Conservation (phyloP, 2,113 vertebrate genomes). For the Sinocyclocheilus anophthalmus region DNA sequence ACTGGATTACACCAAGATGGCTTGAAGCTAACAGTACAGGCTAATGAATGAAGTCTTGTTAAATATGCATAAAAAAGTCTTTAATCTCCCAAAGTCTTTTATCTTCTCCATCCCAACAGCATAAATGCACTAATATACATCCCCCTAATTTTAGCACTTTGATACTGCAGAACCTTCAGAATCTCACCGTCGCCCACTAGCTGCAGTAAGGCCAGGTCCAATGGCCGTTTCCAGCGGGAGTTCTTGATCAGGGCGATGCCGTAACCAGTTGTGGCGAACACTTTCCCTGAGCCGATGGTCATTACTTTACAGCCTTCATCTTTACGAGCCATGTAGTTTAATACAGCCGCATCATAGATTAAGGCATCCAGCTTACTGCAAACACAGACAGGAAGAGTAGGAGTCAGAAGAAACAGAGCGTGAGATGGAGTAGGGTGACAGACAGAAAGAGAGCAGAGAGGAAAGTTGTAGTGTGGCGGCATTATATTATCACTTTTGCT, state of each 20-base stretch:
- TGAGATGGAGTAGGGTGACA: constrained; percentile 6
- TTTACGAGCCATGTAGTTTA: constrained; percentile 95
- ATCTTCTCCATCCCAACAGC: constrained; percentile 47
- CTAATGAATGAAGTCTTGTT: constrained; percentile 28
- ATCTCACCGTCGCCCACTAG: constrained; percentile 85
- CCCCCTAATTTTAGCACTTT: neutral
- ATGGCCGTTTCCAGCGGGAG: no score
- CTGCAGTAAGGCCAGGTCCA: no score
- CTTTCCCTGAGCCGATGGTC: constrained; percentile 92
- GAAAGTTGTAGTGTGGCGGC: constrained; percentile 32
- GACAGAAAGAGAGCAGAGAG: constrained; percentile 41
- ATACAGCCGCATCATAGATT: constrained; percentile 92
- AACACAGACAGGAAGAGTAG: constrained; percentile 55
- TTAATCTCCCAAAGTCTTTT: constrained; percentile 28
- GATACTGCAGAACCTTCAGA: neutral
- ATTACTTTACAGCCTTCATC: constrained; percentile 94
- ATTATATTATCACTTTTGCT: constrained; percentile 20
- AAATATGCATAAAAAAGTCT: constrained; percentile 31
- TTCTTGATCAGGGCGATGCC: constrained; percentile 75
- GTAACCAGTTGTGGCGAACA: constrained; percentile 92
- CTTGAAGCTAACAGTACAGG: neutral
- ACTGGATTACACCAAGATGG: neutral
- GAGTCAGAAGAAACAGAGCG: constrained; percentile 70
- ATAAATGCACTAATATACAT: constrained; percentile 10
- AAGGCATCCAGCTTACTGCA: constrained; percentile 90